phyloP scores from a whole-genome alignment of 2,113 vertebrate genomes.

The Trogon melanurus region DNA sequence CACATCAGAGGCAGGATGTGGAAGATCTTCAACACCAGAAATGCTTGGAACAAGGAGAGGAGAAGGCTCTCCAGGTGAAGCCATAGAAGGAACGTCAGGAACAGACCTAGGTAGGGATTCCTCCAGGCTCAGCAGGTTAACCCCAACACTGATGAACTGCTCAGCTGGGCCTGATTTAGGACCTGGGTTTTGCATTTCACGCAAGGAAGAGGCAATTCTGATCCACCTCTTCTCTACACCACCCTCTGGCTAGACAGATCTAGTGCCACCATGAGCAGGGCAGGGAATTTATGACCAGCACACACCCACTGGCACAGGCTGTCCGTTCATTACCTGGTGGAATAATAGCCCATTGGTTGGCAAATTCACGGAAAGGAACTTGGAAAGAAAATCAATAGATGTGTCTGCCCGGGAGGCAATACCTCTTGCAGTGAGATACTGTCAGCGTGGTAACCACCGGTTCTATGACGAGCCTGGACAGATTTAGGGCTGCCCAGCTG shows the following conservation, averaged over 20 bases:
- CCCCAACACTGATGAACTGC: neutral
- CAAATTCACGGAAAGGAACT: neutral
- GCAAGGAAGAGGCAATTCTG: neutral
- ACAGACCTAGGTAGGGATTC: neutral
- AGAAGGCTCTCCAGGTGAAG: neutral
- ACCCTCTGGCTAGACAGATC: neutral
- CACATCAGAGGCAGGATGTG: neutral
- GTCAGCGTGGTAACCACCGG: neutral
- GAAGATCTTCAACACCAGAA: slow-evolving; percentile 2
- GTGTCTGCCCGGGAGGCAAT: slow-evolving; percentile 23
- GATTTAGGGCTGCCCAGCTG: neutral
- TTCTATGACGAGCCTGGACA: neutral
- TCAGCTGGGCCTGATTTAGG: neutral
- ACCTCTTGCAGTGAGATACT: neutral
- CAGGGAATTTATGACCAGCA: neutral
- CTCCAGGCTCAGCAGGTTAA: neutral
- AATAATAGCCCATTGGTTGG: neutral
- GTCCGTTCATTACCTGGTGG: neutral
- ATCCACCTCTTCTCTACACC: neutral
- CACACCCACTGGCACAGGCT: neutral
- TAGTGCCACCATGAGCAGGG: neutral
- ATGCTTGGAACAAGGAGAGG: neutral
- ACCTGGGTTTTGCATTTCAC: neutral
- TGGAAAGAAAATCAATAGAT: slow-evolving; percentile 30
- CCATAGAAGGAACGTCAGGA: neutral